Base-by-base conservation (phyloP, 1,140 invertebrate genomes). In the Heliconius hermathena region DNA sequence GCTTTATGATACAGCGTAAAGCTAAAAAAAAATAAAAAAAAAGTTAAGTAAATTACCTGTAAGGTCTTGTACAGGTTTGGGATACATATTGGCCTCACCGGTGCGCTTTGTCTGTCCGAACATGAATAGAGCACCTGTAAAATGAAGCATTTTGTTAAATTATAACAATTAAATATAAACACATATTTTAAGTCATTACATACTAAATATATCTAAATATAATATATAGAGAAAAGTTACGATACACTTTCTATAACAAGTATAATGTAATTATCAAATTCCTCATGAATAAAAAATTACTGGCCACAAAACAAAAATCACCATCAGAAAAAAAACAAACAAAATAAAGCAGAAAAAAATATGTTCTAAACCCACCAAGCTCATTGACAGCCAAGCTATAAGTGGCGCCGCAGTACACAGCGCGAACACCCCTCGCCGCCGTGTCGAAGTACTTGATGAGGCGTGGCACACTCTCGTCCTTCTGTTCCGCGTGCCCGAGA, bases 21-120 rank as follows among this genome's bases (percentile, higher is more conserved):
- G 13, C 16, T 16, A 16, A 46, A 16, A 46, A 41, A 3, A 11
- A 18, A 18, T 57, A 9, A 57, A 60, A 57, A 8, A 60, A 11
- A 8, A 29, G 22, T 5, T 4, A 29, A 22, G 26, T 4, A 26
- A 36, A 5, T 84, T 83, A 95, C 95, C 98, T 83, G 97, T 96
- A 2, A 99, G 94, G 95, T 99, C 98, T 85, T 98, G 98, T 3
- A 99, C 97, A 8, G 98, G 98, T 92, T 99, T 99, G 0, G 98
- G 98, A 91, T 99, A 99, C 98, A 99, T 99, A 84, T 98, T 98
- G 1, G 98, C 98, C 90, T 99, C 98, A 0, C 98, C 98, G 2
- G 97, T 97, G 41, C 98, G 96, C 90, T 99, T 99, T 0, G 97
- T 98, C 91, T 98, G 98, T 1, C 98, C 98, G 95, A 98, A 99